These are phyloP conservation scores for Lepus oiostolus DNA, from an alignment of 2,797 vertebrate species.

Conservation along the genomic window DNA sequence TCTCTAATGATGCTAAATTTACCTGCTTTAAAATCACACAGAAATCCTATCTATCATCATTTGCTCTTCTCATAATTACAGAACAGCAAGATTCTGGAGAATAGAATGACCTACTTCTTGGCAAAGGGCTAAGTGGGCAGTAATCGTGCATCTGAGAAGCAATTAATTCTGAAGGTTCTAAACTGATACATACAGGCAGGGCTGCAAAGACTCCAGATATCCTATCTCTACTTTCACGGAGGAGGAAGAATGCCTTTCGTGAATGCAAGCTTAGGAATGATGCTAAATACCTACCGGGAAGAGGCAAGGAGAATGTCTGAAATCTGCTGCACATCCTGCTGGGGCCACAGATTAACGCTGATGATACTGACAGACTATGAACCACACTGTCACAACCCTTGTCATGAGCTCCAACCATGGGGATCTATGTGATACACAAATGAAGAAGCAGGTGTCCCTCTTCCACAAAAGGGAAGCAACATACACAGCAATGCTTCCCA, in stretches of 20 bases:
- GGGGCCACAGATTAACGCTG: background rate
- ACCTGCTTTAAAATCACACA: constrained; percentile 69
- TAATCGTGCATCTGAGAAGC: constrained; percentile 67
- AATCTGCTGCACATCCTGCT: background rate
- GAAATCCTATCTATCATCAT: constrained; percentile 70
- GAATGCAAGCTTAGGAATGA: constrained; percentile 52
- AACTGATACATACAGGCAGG: constrained; percentile 73
- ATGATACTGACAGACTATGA: background rate
- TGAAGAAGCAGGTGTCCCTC: background rate
- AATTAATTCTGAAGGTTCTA: constrained; percentile 79
- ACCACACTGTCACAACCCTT: background rate
- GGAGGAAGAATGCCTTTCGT: constrained; percentile 3
- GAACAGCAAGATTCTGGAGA: constrained; percentile 68
- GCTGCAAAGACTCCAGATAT: constrained; percentile 63
- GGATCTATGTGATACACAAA: background rate
- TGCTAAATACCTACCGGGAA: background rate
- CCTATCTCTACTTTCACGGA: constrained; percentile 68
- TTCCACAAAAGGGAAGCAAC: background rate
- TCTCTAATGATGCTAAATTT: constrained; percentile 59
- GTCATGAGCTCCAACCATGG: background rate
- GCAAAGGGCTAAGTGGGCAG: constrained; percentile 72
- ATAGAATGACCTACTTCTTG: constrained; percentile 75
- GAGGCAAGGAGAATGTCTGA: constrained; percentile 15
- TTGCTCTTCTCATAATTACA: constrained; percentile 64
- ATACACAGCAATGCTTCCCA: background rate